Evolutionary conservation across 53 echinoderm and acorn worm genomes (phyloP), one percentile per base, ranked within the genome.

Genomic region (Luidia sarsii): DNA sequence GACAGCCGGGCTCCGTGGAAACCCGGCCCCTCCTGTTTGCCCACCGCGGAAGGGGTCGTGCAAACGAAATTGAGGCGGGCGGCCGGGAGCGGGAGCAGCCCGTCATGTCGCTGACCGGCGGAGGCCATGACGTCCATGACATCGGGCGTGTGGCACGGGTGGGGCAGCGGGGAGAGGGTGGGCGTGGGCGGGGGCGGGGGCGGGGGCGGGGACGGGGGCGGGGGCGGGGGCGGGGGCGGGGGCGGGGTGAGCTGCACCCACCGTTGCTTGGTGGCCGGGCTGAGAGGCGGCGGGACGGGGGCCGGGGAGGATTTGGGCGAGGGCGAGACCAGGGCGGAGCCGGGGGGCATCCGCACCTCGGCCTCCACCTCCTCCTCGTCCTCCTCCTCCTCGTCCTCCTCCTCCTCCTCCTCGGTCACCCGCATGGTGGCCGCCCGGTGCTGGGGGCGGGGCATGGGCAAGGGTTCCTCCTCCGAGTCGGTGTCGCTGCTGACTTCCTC

Each of bases 391-490:
- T n/a, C n/a, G n/a, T n/a, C 41, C 11, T 62, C 79, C 11, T 46
- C 61, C 2, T 62, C 79, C 2, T 69, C 69, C 25, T 72, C 72
- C 7, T 87, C 87, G 1, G 41, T 27, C 37, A 82, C 72, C 15
- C 65, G 71, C 73, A 72, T 72, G 33, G 82, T 65, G 54, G 71
- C 19, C 11, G 72, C 31, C 19, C 19, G 65, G 55, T 57, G 64
- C 59, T 65, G 74, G 70, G 82, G 24, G 65, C 82, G 52, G 46
- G 72, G 82, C 10, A 74, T 66, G n/a, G 65, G 72, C 0, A 75
- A 75, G 29, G 55, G 16, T 14, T 87, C 87, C 3, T 87, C 87
- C 16, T 79, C 80, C 36, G 79, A 79, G 24, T 80, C 87, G 46
- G 48, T 82, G 41, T 68, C 68, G 15, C 65, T 86, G 31, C 45